Percentiles rank a stretch among this genome's conserved stretches.
Evolutionary conservation across 1,140 invertebrate species (phyloP).

Genomic region (Plectus sambesii): DNA sequence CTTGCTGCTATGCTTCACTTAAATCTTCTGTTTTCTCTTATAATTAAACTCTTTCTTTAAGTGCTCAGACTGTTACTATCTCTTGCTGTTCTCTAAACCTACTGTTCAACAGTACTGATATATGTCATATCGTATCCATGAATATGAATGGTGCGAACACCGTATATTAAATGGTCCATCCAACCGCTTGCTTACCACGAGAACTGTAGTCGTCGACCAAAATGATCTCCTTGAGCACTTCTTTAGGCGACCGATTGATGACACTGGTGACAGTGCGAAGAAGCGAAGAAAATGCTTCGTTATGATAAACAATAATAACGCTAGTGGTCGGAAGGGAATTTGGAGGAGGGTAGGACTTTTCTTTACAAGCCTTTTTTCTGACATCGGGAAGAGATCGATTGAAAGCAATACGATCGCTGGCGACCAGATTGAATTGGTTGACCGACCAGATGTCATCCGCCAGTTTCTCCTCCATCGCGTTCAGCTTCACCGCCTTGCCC

Average conservation of each 20-base stretch:
- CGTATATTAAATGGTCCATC: constrained; percentile 52
- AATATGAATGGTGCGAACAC: constrained; percentile 6
- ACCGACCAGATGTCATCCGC: constrained; percentile 41
- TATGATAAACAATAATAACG: constrained; percentile 80
- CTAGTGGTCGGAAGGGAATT: constrained; percentile 61
- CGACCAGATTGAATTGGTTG: constrained; percentile 86
- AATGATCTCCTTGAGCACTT: constrained; percentile 72
- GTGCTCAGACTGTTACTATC: no score
- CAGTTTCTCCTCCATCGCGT: constrained; percentile 29
- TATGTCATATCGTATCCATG: neutral
- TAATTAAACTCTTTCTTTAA: no score
- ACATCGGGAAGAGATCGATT: constrained; percentile 91
- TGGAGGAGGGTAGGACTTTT: constrained; percentile 47
- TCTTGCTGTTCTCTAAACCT: constrained; percentile 78
- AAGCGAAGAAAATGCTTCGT: constrained; percentile 81
- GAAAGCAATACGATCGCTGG: constrained; percentile 90
- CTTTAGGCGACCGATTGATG: constrained; percentile 64
- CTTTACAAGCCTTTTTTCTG: constrained; percentile 50
- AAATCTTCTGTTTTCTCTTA: no score
- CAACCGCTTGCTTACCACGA: constrained; percentile 62
- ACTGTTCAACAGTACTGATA: constrained; percentile 60
- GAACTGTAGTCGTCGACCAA: constrained; percentile 89
- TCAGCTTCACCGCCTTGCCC: constrained; percentile 29
- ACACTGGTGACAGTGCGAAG: constrained; percentile 72
- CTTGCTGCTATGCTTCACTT: no score